Evolutionary conservation across 1,140 invertebrate species (phyloP), one percentile per base, ranked within the genome.

Genomic region (Temnothorax curvispinosus): DNA sequence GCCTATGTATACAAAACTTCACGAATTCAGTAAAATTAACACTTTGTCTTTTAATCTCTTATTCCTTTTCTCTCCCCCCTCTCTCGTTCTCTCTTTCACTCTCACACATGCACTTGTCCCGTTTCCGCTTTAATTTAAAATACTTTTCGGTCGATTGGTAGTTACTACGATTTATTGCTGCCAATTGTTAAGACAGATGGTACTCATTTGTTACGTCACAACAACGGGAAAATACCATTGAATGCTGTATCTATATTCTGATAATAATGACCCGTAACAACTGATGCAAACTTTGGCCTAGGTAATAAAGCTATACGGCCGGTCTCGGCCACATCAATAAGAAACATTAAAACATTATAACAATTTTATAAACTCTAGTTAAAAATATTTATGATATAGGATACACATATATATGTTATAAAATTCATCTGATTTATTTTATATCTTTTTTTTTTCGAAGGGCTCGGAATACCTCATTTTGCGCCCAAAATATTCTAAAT

Each of bases 111-210:
- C 44, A 77, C 58, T 77, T 54, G 75, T 77, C 27, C 35, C 27
- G 38, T 78, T 47, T 47, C 2, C 74, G 62, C 21, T 52, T 44
- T 65, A 78, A 85, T 85, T 75, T 75, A 75, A 84, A 75, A 84
- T 84, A 84, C 69, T 74, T 74, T 18, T 58, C 80, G 67, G 41
- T 62, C 52, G 32, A 75, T 84, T 62, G 41, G 41, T 75, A 84
- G 54, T 54, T 47, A 60, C 52, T 82, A 72, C 18, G 54, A 64
- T 84, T 84, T 84, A 84, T 84, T 74, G 67, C 41, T 75, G 69
- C 69, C 80, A 84, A 84, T 74, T 74, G 80, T 74, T 74, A 60
- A 84, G 71, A 84, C 80, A 75, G 72, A 72, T 75, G 54, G 32
- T 56, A 84, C 27, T 60, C 54, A 41, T 84, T 84, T 50, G 67